Percentiles rank a stretch among this genome's conserved stretches.
phyloP scores from a whole-genome alignment of 64 coral and sea anemone species.

The Dendronephthya gigantea region DNA sequence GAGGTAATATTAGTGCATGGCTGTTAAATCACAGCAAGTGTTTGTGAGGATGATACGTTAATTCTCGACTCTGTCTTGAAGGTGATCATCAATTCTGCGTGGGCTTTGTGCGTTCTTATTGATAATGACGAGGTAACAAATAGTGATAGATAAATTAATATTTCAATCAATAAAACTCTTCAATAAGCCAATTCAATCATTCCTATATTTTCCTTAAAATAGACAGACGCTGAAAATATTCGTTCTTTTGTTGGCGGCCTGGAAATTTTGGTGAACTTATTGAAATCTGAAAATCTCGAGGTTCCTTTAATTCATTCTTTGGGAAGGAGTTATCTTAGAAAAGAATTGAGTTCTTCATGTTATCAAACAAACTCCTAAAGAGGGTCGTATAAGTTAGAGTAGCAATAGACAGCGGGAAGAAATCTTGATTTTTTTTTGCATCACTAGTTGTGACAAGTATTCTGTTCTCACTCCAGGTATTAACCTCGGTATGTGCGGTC shows the following conservation, averaged over 20 bases:
- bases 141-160: not conserved
- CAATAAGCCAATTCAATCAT: too few species aligned
- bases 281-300: constrained; percentile 53
- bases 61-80: not conserved
- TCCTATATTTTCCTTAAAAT: not conserved
- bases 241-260: constrained; percentile 88
- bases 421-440: not conserved
- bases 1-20: constrained; percentile 16
- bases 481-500: constrained; percentile 61
- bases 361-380: not conserved
- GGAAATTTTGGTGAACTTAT: constrained; percentile 54
- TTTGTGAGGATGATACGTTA: not conserved
- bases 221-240: constrained; percentile 68
- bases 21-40: too few species aligned
- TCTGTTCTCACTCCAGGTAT: constrained; percentile 35
- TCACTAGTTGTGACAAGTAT: not conserved
- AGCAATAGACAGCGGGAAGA: not conserved
- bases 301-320: constrained; percentile 14
- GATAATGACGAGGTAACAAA: constrained; percentile 56
- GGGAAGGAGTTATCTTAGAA: too few species aligned
- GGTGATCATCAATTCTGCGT: constrained; percentile 60
- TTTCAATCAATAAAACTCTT: not conserved
- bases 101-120: constrained; percentile 65
- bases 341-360: not conserved
- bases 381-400: too few species aligned